Evolutionary conservation across 2,888 invertebrate species (phyloP).

Genomic region (Ceraclea dissimilis): DNA sequence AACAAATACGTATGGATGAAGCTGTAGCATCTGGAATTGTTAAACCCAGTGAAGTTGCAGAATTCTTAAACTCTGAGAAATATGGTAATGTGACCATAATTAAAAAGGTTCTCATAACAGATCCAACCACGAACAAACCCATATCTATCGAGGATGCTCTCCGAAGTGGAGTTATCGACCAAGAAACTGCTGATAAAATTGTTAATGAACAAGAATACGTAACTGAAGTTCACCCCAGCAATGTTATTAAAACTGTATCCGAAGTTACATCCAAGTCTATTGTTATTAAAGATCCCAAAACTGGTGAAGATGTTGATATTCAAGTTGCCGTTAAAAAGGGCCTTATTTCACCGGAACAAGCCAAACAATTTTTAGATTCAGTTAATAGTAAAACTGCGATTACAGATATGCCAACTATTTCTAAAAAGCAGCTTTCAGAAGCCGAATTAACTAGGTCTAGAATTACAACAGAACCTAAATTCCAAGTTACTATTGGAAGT

Average conservation of each 20-base stretch:
- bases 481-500: constrained; percentile 55
- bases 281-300: constrained; percentile 34
- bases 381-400: constrained; percentile 17
- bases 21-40: constrained; percentile 37
- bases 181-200: constrained; percentile 24
- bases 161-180: constrained; percentile 21
- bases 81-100: constrained; percentile 22
- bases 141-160: constrained; percentile 52
- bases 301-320: constrained; percentile 49
- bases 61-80: constrained; percentile 25
- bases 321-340: constrained; percentile 53
- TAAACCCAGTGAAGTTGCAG: constrained; percentile 31
- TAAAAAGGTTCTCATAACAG: constrained; percentile 28
- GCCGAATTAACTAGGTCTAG: constrained; percentile 52
- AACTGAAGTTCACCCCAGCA: constrained; percentile 21
- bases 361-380: constrained; percentile 33
- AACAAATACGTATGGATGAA: constrained; percentile 42
- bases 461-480: constrained; percentile 57
- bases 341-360: constrained; percentile 46
- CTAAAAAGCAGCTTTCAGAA: constrained; percentile 37
- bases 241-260: constrained; percentile 26
- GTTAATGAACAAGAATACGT: constrained; percentile 26
- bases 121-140: constrained; percentile 46
- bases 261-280: constrained; percentile 26
- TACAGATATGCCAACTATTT: constrained; percentile 15